Evolutionary conservation across 2,797 vertebrate genomes (phyloP), one percentile per base, ranked within the genome.

Genomic region (Brachyalestes nurse): DNA sequence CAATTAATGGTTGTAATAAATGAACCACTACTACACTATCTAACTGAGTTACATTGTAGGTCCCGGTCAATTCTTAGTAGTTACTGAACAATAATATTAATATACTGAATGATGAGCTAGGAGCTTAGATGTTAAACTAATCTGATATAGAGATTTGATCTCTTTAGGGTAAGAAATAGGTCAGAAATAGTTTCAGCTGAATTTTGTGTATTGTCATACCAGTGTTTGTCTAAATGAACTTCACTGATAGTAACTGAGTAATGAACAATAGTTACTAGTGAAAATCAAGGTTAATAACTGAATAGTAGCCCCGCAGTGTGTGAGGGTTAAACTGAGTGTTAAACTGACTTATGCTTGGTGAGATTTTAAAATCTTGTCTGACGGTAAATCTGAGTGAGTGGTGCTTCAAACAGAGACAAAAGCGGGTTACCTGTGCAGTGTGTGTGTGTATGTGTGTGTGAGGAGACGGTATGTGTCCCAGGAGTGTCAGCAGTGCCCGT

Each of bases 401-500:
- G 9, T 10, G 25, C 19, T 47, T 72, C 70, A 19, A 53, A 72
- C 25, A 76, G 67, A 81, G 75, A 83, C 81, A 77, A 83, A 83
- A 77, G 79, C 57, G 40, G 73, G 53, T 75, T 55, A 55, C 49
- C 49, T 55, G 47, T 10, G 5, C 25, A 34, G 25, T 58, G 55
- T 58, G 55, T 58, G 19, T n/a, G 55, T 57, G 53, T 57, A 12
- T n/a, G 53, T 57, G 53, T 57, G 60, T 61, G 60, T 14, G 60
- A 61, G 60, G 60, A 62, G 60, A 62, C 25, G 13, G 25, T 34
- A 17, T 34, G 45, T 84, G 60, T 83, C 86, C 81, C 80, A 47
- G 58, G 86, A 87, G 86, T 61, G 21, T 49, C 64, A 12, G 61
- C 82, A 49, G 81, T 75, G 82, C 83, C 86, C 80, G 42, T 66